These are phyloP conservation scores for Balanococcus diminutus DNA, from an alignment of 2,888 invertebrate genomes.

Conservation along the genomic window DNA sequence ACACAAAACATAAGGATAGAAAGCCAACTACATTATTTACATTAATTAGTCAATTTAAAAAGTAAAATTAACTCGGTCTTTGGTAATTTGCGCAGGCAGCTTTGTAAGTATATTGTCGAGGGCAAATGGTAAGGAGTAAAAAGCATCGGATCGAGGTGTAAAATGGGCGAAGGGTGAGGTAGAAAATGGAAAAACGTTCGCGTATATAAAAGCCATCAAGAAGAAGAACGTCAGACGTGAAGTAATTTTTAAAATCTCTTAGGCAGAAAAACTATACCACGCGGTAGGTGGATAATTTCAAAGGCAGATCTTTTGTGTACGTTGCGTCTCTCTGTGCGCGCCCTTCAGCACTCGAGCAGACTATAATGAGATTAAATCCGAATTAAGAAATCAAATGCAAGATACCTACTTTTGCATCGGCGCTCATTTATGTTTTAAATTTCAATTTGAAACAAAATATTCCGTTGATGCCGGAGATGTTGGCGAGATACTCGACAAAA, in stretches of 20 bases:
- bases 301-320: background rate
- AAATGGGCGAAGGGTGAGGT: background rate
- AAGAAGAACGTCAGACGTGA: background rate
- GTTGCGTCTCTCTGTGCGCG: background rate
- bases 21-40: background rate
- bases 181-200: background rate
- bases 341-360: background rate
- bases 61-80: background rate
- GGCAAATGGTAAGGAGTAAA: background rate
- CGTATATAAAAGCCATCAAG: conserved; percentile 10
- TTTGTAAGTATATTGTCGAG: background rate
- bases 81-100: background rate
- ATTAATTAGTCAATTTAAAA: background rate
- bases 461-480: background rate
- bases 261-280: background rate
- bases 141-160: background rate
- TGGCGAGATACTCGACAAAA: background rate
- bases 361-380: conserved; percentile 18
- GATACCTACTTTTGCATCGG: conserved; percentile 24
- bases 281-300: background rate
- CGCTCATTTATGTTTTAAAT: conserved; percentile 32
- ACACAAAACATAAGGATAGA: background rate
- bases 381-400: conserved; percentile 38
- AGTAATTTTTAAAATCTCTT: conserved; percentile 25
- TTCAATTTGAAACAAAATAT: conserved; percentile 35